These are phyloP conservation scores for Campaea margaritaria DNA, from an alignment of 2,888 invertebrate genomes.

Conservation along the genomic window DNA sequence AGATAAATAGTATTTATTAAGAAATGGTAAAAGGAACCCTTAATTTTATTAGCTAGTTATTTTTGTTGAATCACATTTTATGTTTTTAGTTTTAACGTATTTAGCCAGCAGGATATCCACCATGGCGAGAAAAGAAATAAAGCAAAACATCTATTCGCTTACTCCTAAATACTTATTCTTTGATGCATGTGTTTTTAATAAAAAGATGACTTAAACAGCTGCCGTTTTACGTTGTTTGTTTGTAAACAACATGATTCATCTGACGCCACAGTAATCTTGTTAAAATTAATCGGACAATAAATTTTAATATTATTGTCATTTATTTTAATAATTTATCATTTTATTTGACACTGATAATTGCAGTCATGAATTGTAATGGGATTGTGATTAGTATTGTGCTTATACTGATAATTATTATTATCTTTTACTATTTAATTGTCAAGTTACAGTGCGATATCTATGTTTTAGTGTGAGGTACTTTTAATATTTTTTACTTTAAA, in stretches of 20 bases:
- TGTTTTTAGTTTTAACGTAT: constrained; percentile 2
- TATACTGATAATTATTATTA: too few relatives aligned
- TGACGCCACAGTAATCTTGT: constrained; percentile 1
- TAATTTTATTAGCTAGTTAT: background rate
- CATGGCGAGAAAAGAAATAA: background rate
- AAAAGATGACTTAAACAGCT: background rate
- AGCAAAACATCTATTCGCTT: too few relatives aligned
- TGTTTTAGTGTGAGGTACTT: too few relatives aligned
- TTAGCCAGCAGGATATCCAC: background rate
- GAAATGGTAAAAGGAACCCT: too few relatives aligned
- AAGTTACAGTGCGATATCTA: too few relatives aligned
- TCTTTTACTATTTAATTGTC: too few relatives aligned
- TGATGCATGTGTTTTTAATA: background rate
- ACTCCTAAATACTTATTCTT: background rate
- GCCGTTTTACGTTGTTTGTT: constrained; percentile 2
- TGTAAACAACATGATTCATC: background rate
- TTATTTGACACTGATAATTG: too few relatives aligned
- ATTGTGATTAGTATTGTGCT: too few relatives aligned
- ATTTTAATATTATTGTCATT: background rate
- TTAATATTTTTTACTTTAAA: too few relatives aligned
- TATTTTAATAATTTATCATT: background rate
- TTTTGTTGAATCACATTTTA: background rate
- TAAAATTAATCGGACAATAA: background rate
- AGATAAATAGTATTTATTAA: too few relatives aligned
- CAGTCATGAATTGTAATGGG: too few relatives aligned